Percentiles rank a stretch among this genome's conserved stretches.
phyloP scores from a whole-genome alignment of 2,888 invertebrate species.

The Anarsia innoxiella region DNA sequence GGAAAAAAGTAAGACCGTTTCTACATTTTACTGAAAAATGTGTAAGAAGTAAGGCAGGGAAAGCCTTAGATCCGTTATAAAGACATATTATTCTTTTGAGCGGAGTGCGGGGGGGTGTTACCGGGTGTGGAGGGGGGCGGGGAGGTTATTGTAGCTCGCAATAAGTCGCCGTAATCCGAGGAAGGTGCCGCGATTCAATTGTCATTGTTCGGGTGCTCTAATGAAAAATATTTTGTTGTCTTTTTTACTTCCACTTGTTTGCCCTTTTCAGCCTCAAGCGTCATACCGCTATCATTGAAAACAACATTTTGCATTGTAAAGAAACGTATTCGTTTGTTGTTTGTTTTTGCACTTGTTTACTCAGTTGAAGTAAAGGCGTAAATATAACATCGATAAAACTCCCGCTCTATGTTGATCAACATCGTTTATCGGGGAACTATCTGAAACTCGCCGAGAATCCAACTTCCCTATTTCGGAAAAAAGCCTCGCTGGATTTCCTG shows the following conservation, averaged over 20 bases:
- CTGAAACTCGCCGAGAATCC: conserved; percentile 11
- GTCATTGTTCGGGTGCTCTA: conserved; percentile 62
- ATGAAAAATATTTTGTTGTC: conserved; percentile 68
- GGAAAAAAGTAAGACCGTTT: conserved; percentile 54
- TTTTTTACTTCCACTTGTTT: conserved; percentile 35
- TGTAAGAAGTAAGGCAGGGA: conserved; percentile 65
- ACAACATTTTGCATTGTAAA: no score
- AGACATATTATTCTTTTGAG: conserved; percentile 74
- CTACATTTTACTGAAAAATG: conserved; percentile 71
- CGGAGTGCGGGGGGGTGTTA: conserved; percentile 23
- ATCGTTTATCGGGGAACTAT: conserved; percentile 7
- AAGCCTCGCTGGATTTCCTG: conserved; percentile 43
- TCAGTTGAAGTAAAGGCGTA: neutral
- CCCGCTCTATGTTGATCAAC: conserved; percentile 4
- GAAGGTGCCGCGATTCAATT: conserved; percentile 66
- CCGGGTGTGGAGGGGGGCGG: conserved; percentile 1
- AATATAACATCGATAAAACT: neutral
- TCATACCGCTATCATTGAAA: no score
- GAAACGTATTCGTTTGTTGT: neutral
- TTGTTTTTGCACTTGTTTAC: no score
- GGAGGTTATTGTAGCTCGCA: conserved; percentile 55
- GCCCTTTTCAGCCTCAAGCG: conserved; percentile 10
- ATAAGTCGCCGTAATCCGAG: conserved; percentile 63
- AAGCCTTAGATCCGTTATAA: conserved; percentile 68
- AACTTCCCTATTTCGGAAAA: conserved; percentile 36